Evolutionary conservation across 2,888 invertebrate genomes (phyloP).

Genomic region (Girardia tigrina): DNA sequence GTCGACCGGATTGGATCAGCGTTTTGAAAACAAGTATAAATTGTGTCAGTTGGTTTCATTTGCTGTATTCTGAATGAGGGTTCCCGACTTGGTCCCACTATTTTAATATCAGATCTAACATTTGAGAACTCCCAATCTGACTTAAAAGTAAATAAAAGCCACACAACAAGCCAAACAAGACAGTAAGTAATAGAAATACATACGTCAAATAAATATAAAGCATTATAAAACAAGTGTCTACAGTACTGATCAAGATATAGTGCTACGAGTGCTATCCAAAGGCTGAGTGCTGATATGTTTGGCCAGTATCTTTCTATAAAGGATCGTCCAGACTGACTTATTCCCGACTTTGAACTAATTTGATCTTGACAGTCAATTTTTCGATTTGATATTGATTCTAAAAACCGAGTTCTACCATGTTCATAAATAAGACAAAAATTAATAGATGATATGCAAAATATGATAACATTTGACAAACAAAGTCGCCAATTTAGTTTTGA

Average conservation of each 20-base stretch:
- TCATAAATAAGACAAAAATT: slow-evolving; percentile 6
- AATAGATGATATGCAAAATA: neutral
- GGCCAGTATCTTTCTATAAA: neutral
- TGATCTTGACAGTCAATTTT: neutral
- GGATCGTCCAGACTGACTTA: neutral
- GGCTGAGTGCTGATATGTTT: neutral
- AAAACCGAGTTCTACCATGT: neutral
- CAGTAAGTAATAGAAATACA: neutral
- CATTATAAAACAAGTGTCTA: neutral
- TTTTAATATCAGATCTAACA: neutral
- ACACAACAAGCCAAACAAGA: neutral
- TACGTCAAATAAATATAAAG: neutral
- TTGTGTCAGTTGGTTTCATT: neutral
- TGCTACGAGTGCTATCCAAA: neutral
- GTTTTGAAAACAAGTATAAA: neutral
- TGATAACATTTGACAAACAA: neutral
- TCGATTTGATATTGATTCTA: neutral
- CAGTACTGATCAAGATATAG: neutral
- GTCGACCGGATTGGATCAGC: neutral
- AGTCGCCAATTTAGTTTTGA: neutral
- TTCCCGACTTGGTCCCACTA: neutral
- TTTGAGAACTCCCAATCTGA: neutral
- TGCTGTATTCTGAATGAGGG: neutral
- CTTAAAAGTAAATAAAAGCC: neutral
- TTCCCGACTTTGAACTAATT: neutral